phyloP scores from a whole-genome alignment of 1,140 invertebrate species.

The Lepeophtheirus salmonis region DNA sequence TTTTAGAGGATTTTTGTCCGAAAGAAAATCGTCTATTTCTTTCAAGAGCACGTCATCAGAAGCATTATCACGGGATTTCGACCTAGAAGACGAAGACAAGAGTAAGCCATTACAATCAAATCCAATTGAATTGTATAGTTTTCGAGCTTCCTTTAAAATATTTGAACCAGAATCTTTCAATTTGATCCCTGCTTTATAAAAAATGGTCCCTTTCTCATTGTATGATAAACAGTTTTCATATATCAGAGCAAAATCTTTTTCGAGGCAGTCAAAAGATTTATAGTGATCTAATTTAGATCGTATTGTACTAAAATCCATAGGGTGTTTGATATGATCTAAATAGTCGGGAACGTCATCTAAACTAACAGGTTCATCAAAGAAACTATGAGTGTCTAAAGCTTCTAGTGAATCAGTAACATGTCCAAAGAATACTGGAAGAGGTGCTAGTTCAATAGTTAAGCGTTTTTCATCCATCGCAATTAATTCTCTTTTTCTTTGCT shows the following conservation, averaged over 20 bases:
- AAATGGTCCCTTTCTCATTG: conserved; percentile 73
- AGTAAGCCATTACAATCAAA: conserved; percentile 33
- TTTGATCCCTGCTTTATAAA: conserved; percentile 40
- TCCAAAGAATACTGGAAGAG: conserved; percentile 53
- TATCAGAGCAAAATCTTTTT: conserved; percentile 78
- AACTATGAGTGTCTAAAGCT: background rate
- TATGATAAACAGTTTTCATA: conserved; percentile 84
- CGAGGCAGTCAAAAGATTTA: conserved; percentile 51
- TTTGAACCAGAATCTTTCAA: conserved; percentile 21
- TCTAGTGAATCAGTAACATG: conserved; percentile 25
- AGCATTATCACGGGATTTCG: conserved; percentile 21
- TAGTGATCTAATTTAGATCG: conserved; percentile 56
- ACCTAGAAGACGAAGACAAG: conserved; percentile 25
- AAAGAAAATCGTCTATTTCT: conserved; percentile 25
- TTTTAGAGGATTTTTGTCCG: background rate
- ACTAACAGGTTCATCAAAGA: conserved; percentile 12
- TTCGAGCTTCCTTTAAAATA: conserved; percentile 36
- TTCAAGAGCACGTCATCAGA: conserved; percentile 25
- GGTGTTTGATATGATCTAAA: conserved; percentile 67
- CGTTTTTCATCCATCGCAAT: conserved; percentile 47
- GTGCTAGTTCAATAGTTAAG: conserved; percentile 55
- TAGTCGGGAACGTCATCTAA: conserved; percentile 61
- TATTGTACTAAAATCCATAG: conserved; percentile 94
- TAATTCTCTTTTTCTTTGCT: conserved; percentile 76
- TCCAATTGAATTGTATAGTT: conserved; percentile 48